phyloP scores from a whole-genome alignment of 2,888 invertebrate species.

The Rhagophthalmus giganteus region DNA sequence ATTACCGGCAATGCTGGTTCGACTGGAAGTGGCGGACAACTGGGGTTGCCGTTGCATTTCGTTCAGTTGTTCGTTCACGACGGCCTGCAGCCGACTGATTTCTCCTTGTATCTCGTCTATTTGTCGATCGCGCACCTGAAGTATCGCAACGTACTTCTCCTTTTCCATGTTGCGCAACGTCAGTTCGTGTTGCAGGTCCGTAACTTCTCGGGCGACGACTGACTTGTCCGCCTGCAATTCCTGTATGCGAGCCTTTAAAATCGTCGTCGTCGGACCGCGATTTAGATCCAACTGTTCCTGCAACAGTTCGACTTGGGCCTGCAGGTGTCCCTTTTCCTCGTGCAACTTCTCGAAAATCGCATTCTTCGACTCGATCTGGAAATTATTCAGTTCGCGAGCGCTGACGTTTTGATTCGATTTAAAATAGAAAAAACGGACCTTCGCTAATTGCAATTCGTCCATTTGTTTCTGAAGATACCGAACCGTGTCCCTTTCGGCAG shows the following conservation, averaged over 20 bases:
- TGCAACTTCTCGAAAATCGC: slow-evolving; percentile 1
- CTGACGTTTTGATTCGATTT: too few species aligned
- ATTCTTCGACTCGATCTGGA: slow-evolving; percentile 2
- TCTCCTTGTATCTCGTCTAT: slow-evolving; percentile 51
- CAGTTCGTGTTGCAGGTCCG: slow-evolving; percentile 46
- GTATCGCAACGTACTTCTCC: slow-evolving; percentile 51
- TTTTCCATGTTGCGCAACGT: slow-evolving; percentile 49
- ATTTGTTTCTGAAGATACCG: slow-evolving; percentile 43
- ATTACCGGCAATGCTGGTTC: slow-evolving; percentile 30
- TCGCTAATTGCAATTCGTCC: slow-evolving; percentile 44
- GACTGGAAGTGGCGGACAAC: slow-evolving; percentile 32
- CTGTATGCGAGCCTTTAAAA: slow-evolving; percentile 42
- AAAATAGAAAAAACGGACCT: slow-evolving; percentile 32
- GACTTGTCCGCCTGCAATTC: slow-evolving; percentile 46
- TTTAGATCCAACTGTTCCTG: slow-evolving; percentile 39
- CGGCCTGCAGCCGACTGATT: slow-evolving; percentile 51
- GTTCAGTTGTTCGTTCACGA: slow-evolving; percentile 50
- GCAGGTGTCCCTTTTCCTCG: slow-evolving; percentile 33
- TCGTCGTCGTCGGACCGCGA: slow-evolving; percentile 38
- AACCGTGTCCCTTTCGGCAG: slow-evolving; percentile 43
- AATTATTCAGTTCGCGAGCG: too few species aligned
- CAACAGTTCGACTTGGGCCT: slow-evolving; percentile 35
- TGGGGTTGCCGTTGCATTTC: slow-evolving; percentile 39
- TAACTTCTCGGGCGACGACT: slow-evolving; percentile 43
- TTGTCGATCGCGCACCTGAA: slow-evolving; percentile 51